Evolutionary conservation across 30 jellyfish, hydroid and myxozoan species (phyloP), one percentile per base, ranked within the genome.

Genomic region (Phacellophora camtschatica): DNA sequence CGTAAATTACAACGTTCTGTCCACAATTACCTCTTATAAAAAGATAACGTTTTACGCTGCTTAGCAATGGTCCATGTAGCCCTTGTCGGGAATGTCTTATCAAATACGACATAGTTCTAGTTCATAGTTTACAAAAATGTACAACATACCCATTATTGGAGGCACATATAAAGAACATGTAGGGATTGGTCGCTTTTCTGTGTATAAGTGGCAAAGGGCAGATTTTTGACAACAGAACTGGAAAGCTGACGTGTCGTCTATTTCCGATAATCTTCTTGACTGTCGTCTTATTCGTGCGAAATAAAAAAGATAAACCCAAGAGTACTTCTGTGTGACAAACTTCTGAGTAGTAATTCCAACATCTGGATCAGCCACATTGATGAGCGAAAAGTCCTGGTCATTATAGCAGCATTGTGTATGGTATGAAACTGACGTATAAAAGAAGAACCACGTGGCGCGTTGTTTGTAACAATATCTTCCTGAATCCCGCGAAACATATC

Each of bases 361-460:
- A 2, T 42, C 66, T 4, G 82, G 67, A 28, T 68, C 46, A 20
- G 39, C 23, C 7, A 22, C 67, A 22, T 45, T 68, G 29, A 68
- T 68, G 16, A 68, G 53, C 16, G 35, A 68, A 12, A 45, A 12
- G 49, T 68, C 62, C 13, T 12, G 29, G 0, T 28, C 9, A 18
- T 33, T 37, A 33, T 73, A 73, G 25, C 86, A 73, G 22, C 86
- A 73, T 11, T 34, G 18, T 73, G 74, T 73, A n/a, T 51, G 58
- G 51, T 19, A 73, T 15, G 86, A 53, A 2, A 31, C 4, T 2
- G 74, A 53, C 13, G 76, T 33, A 5, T 64, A 39, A 5, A 53
- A 15, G 39, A 73, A 51, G 36, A 73, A 54, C 74, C 71, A 73
- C 16, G 86, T 73, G 19, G 74, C 74, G 20, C 86, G 71, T 30